A percentile compares a stretch with the other conserved stretches of the same genome.
These are phyloP conservation scores for Paratrypauchen microcephalus DNA, from an alignment of 2,797 vertebrate genomes.

Conservation along the genomic window DNA sequence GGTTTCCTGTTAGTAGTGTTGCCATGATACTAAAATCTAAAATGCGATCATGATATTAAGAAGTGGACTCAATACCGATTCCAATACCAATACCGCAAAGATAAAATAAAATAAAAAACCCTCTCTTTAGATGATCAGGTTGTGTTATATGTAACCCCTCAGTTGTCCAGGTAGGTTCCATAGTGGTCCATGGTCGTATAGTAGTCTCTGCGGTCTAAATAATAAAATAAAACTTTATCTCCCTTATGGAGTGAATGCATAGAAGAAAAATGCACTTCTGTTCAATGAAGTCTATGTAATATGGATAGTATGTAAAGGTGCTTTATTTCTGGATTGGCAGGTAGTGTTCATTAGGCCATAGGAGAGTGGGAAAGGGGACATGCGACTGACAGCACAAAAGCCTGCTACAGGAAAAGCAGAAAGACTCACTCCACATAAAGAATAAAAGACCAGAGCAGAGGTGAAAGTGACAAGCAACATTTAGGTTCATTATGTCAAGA, in stretches of 20 bases:
- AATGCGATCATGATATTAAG: too few species aligned
- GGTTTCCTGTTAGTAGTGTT: too few species aligned
- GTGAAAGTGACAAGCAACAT: slow-evolving; percentile 40
- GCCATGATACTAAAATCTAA: too few species aligned
- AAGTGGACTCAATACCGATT: too few species aligned
- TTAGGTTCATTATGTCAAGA: slow-evolving; percentile 55
- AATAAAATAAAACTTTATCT: neutral
- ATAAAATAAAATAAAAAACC: too few species aligned
- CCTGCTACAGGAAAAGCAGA: slow-evolving; percentile 1
- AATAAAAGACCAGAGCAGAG: slow-evolving; percentile 16
- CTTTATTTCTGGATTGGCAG: slow-evolving; percentile 13
- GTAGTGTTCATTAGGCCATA: slow-evolving; percentile 8
- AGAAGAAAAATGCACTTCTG: neutral
- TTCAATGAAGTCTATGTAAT: neutral
- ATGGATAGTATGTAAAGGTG: neutral
- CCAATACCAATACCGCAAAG: neutral
- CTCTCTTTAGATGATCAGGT: too few species aligned
- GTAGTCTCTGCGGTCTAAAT: too few species aligned
- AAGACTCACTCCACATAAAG: slow-evolving; percentile 18
- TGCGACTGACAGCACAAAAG: slow-evolving; percentile 22
- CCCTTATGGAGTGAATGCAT: neutral
- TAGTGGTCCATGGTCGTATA: too few species aligned
- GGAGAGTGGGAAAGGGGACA: slow-evolving; percentile 7
- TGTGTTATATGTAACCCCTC: too few species aligned
- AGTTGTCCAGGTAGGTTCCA: too few species aligned